Base-by-base conservation (phyloP, 1,140 invertebrate species). In the Panagrolaimus sp. region DNA sequence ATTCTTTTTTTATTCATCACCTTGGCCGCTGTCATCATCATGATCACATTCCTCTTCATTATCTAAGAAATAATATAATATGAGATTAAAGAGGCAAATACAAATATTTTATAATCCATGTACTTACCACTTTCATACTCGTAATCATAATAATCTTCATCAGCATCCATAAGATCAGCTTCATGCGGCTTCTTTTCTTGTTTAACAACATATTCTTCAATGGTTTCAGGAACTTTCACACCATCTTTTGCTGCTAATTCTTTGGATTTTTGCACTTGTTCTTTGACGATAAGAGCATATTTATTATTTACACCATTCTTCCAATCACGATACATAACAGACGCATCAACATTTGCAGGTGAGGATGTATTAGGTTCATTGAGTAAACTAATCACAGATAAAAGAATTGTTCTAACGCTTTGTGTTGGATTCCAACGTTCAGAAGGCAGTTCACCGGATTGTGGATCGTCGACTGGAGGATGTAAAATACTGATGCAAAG, bases 341-440 rank as follows among this genome's bases (percentile, higher is more conserved):
- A 96, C 23, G 96, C 96, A 87, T 99, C 96, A 16, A 99, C 96
- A 85, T 99, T 98, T 66, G 96, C 96, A 45, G 96, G 96, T 82
- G 94, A 98, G 84, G 90, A 98, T 75, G 95, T 98, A 86, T 99
- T 99, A 57, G 96, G 96, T 85, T 99, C 96, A 86, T 98, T 99
- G 72, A 99, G 87, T 53, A 99, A 87, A 20, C 95, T 98, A 77
- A 99, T 98, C 62, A 99, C 96, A 75, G 93, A 97, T 42, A 99
- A 87, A 66, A 99, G 86, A 81, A 99, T 93, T 67, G 96, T 98
- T 83, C 95, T 90, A 70, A 98, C 96, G 84, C 93, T 98, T 87
- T 99, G 96, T 66, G 96, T 98, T 42, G 96, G 96, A 87, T 99
- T 99, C 96, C 96, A 99, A 84, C 96, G 90, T 87, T 99, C 96